Percentiles rank a stretch among this genome's conserved stretches.
Evolutionary conservation across 1,140 invertebrate genomes (phyloP).

Genomic region (Leptestheria dahalacensis): DNA sequence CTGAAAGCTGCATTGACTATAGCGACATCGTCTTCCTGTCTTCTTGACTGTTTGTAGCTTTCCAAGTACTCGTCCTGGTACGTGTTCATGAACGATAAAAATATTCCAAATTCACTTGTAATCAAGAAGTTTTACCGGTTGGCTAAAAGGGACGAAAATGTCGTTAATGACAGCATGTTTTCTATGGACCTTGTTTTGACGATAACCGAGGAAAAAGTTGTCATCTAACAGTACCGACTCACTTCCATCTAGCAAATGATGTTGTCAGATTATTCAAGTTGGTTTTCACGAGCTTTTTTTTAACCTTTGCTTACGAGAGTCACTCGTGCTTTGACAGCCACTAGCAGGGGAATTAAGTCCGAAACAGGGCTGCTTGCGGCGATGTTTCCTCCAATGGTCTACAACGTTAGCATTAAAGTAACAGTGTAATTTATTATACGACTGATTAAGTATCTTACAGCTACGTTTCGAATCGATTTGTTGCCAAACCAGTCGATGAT

Average conservation of each 20-base stretch:
- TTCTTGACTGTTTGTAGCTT: conserved; percentile 80
- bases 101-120: too few species aligned
- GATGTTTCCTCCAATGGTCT: too few species aligned
- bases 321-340: conserved; percentile 45
- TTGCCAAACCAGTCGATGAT: too few species aligned
- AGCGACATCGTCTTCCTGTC: conserved; percentile 87
- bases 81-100: too few species aligned
- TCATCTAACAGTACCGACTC: conserved; percentile 59
- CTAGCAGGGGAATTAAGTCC: conserved; percentile 85
- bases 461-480: too few species aligned
- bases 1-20: conserved; percentile 67
- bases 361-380: conserved; percentile 96
- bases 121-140: conserved; percentile 24
- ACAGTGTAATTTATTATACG: too few species aligned
- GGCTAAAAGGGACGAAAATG: conserved; percentile 49
- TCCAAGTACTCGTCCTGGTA: conserved; percentile 51
- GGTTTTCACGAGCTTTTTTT: too few species aligned
- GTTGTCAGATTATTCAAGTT: too few species aligned
- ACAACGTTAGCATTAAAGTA: too few species aligned
- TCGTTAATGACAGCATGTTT: conserved; percentile 63
- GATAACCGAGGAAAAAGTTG: conserved; percentile 74
- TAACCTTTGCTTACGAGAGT: conserved; percentile 31
- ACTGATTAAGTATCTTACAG: too few species aligned
- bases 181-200: conserved; percentile 57
- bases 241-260: neutral